phyloP scores from a whole-genome alignment of 2,797 vertebrate genomes.

The Leptodactylus fallax region DNA sequence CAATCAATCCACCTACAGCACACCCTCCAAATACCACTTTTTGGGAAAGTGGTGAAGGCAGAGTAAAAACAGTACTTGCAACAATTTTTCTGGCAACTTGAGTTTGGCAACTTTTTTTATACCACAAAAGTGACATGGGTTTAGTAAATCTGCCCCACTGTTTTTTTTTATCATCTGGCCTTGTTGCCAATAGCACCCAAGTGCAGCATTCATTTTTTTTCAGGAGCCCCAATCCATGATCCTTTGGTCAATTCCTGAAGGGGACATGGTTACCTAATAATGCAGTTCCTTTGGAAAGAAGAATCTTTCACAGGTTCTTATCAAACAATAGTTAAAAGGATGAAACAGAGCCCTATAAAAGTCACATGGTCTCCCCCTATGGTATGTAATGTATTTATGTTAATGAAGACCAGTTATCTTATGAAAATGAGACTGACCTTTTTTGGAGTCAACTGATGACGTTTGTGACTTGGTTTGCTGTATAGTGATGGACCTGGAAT shows the following conservation, averaged over 20 bases:
- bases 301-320: not conserved
- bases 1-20: too few species aligned
- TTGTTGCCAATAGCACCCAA: not conserved
- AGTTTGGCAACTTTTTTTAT: too few species aligned
- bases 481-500: not conserved
- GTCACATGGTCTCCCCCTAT: not conserved
- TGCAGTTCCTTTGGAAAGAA: not conserved
- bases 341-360: not conserved
- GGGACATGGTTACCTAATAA: not conserved
- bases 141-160: too few species aligned
- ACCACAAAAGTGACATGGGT: too few species aligned
- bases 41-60: too few species aligned
- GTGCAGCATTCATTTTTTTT: too few species aligned
- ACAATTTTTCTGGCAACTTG: too few species aligned
- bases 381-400: not conserved
- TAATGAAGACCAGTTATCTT: conserved; percentile 1
- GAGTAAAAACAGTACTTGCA: too few species aligned
- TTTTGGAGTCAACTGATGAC: conserved; percentile 56
- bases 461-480: conserved; percentile 10
- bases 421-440: conserved; percentile 26
- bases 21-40: too few species aligned
- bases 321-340: not conserved
- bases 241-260: not conserved
- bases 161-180: not conserved
- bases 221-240: too few species aligned